Evolutionary conservation across 2,888 invertebrate species (phyloP).

Genomic region (Labia minor): DNA sequence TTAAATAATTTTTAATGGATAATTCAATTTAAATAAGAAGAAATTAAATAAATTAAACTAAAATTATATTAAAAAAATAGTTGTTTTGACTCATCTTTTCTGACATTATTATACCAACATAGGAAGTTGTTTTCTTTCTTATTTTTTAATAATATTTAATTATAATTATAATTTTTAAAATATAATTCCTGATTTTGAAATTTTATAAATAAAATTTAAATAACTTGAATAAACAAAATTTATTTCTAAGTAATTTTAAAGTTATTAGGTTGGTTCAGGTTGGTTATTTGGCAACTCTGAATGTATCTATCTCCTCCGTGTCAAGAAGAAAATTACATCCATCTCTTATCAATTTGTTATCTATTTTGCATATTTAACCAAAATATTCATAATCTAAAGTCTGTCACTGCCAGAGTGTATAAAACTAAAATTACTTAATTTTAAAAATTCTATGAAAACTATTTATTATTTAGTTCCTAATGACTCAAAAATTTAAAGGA

Average conservation of each 20-base stretch:
- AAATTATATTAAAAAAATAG: no score
- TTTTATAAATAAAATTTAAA: no score
- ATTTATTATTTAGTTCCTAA: conserved; percentile 16
- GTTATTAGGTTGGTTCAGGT: no score
- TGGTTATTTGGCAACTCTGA: neutral
- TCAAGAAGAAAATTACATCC: neutral
- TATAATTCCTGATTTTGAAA: no score
- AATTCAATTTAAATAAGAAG: neutral
- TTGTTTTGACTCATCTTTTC: neutral
- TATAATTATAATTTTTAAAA: no score
- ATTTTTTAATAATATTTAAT: no score
- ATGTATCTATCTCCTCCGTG: neutral
- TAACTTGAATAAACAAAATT: no score
- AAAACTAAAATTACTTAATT: neutral
- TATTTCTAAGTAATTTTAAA: no score
- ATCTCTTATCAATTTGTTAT: neutral
- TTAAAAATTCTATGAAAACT: no score
- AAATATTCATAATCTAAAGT: no score
- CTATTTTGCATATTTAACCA: no score
- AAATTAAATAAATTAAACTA: neutral
- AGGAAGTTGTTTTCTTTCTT: neutral
- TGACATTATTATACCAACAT: neutral
- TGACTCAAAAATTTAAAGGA: conserved; percentile 1
- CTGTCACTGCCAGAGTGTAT: neutral
- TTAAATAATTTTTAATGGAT: conserved; percentile 1